These are phyloP conservation scores for Scleropages formosus DNA, from an alignment of 2,797 vertebrate species.

Conservation along the genomic window DNA sequence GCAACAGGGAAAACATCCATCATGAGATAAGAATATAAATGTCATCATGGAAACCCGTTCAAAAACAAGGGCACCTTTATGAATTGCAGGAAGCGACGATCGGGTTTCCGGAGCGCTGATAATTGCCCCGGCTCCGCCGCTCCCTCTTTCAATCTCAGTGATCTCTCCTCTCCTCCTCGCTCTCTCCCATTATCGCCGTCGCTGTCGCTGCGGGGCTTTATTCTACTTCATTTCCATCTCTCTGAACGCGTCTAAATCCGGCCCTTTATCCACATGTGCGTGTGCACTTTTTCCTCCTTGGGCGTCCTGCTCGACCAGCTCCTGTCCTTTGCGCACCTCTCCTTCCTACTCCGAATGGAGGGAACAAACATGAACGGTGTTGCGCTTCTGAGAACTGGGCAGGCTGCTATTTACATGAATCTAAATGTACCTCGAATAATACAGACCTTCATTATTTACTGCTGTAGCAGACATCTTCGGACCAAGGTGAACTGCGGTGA, in stretches of 20 bases:
- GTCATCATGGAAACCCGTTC: constrained; percentile 43
- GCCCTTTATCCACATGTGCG: not conserved
- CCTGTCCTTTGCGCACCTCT: too few relatives aligned
- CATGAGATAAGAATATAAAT: constrained; percentile 44
- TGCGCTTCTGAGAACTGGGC: too few relatives aligned
- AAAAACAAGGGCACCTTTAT: constrained; percentile 52
- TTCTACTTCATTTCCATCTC: not conserved
- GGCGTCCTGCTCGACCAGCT: too few relatives aligned
- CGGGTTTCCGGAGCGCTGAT: constrained; percentile 46
- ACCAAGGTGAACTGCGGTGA: too few relatives aligned
- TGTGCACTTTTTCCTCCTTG: not conserved
- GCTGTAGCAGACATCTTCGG: too few relatives aligned
- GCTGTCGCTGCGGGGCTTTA: not conserved
- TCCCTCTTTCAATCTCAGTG: not conserved
- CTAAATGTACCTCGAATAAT: too few relatives aligned
- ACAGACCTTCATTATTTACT: too few relatives aligned
- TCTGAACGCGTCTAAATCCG: not conserved
- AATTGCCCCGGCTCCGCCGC: constrained; percentile 28
- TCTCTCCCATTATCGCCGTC: not conserved
- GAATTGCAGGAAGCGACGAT: constrained; percentile 53
- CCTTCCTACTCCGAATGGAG: too few relatives aligned
- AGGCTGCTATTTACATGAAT: too few relatives aligned
- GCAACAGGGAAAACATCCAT: constrained; percentile 27
- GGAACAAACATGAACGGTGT: too few relatives aligned
- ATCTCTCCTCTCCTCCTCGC: not conserved